These are phyloP conservation scores for Yponomeuta evonymella DNA, from an alignment of 2,888 invertebrate species.

Conservation along the genomic window DNA sequence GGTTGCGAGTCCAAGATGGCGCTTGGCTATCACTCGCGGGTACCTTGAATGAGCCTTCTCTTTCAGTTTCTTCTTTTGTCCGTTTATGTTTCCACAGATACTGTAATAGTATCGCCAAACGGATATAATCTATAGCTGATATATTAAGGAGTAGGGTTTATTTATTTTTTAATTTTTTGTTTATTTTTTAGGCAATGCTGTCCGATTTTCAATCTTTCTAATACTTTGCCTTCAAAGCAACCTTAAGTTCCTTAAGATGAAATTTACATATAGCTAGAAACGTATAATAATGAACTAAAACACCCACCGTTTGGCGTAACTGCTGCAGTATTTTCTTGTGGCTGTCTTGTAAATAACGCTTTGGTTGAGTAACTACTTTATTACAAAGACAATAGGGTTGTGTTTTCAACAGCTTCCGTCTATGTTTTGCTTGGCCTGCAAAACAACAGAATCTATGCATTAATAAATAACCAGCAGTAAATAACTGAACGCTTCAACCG, in stretches of 20 bases:
- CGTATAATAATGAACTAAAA: no score
- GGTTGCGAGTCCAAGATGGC: constrained; percentile 1
- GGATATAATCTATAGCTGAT: background rate
- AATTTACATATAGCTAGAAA: no score
- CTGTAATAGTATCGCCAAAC: background rate
- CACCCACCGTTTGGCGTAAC: background rate
- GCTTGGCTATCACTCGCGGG: constrained; percentile 4
- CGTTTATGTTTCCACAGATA: background rate
- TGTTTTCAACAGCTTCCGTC: background rate
- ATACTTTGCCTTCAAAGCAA: no score
- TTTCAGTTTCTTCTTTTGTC: background rate
- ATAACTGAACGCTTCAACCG: no score
- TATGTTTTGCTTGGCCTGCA: background rate
- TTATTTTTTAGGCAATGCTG: no score
- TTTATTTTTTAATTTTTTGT: no score
- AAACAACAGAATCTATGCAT: background rate
- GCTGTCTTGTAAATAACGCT: background rate
- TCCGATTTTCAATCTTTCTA: no score
- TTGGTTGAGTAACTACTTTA: background rate
- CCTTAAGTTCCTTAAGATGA: no score
- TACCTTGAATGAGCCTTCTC: background rate
- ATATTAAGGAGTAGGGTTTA: no score
- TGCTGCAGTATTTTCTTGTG: background rate
- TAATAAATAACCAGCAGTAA: no score
- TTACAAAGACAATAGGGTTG: background rate